These are phyloP conservation scores for Adrianichthys oophorus DNA, from an alignment of 2,797 vertebrate genomes.

Conservation along the genomic window DNA sequence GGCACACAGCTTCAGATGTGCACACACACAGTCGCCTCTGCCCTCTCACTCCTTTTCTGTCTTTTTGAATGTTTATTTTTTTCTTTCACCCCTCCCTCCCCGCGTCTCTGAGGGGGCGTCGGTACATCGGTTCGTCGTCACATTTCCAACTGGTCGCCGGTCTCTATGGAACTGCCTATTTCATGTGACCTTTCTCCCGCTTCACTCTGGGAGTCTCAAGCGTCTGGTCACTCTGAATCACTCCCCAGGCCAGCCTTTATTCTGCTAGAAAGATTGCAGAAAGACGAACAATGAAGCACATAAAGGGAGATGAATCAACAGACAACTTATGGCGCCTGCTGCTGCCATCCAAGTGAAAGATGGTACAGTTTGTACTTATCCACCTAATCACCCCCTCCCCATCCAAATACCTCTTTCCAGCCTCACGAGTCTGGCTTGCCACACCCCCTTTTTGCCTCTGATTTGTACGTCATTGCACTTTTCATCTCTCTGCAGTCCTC, in stretches of 20 bases:
- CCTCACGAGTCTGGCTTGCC: conserved; percentile 24
- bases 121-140: conserved; percentile 71
- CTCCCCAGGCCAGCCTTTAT: conserved; percentile 69
- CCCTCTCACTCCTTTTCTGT: conserved; percentile 27
- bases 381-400: conserved; percentile 58
- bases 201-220: conserved; percentile 59
- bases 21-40: conserved; percentile 16
- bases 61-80: conserved; percentile 44
- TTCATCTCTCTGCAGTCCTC: conserved; percentile 36
- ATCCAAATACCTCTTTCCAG: conserved; percentile 32
- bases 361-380: conserved; percentile 55
- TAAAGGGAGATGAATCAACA: conserved; percentile 69
- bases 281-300: conserved; percentile 51
- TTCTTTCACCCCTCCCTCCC: conserved; percentile 36
- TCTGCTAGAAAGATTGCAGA: conserved; percentile 52
- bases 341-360: conserved; percentile 51
- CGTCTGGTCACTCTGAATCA: conserved; percentile 74
- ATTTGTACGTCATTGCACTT: conserved; percentile 34
- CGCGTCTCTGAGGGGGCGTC: conserved; percentile 46
- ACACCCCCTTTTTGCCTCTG: conserved; percentile 16
- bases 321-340: conserved; percentile 60
- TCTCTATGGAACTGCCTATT: conserved; percentile 71
- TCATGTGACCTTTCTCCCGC: conserved; percentile 74
- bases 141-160: conserved; percentile 60
- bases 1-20: conserved; percentile 9